A percentile compares a stretch with the other conserved stretches of the same genome.
phyloP scores from a whole-genome alignment of 2,113 vertebrate species.

The Eublepharis macularius region DNA sequence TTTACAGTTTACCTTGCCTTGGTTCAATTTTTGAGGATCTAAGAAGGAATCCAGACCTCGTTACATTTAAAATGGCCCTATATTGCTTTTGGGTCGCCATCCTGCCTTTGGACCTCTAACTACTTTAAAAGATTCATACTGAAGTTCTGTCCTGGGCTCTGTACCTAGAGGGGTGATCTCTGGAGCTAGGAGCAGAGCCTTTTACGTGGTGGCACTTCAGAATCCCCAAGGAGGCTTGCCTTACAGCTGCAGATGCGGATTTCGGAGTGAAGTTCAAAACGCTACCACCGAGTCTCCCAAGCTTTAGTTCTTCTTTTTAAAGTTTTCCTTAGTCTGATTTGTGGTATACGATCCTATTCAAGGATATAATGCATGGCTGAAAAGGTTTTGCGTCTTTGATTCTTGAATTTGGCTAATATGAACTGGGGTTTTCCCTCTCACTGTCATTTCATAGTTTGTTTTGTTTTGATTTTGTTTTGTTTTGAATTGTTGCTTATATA shows the following conservation, averaged over 20 bases:
- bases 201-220: background rate
- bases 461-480: background rate
- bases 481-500: background rate
- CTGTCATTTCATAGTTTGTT: background rate
- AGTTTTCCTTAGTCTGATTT: background rate
- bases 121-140: background rate
- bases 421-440: background rate
- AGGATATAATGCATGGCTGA: background rate
- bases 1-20: too few species aligned
- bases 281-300: too few species aligned
- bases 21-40: background rate
- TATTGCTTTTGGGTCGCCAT: too few species aligned
- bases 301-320: background rate
- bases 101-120: background rate
- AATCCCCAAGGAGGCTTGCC: background rate
- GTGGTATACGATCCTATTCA: background rate
- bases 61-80: background rate
- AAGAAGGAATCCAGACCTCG: background rate
- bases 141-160: too few species aligned
- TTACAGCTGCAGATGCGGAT: background rate
- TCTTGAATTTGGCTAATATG: background rate
- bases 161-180: too few species aligned
- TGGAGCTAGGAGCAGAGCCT: background rate
- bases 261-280: background rate
- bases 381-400: background rate